Percentiles rank a stretch among this genome's conserved stretches.
These are phyloP conservation scores for rabbit (Oryctolagus cuniculus) DNA, from an alignment of 2,113 vertebrate species.

Conservation along the genomic window DNA sequence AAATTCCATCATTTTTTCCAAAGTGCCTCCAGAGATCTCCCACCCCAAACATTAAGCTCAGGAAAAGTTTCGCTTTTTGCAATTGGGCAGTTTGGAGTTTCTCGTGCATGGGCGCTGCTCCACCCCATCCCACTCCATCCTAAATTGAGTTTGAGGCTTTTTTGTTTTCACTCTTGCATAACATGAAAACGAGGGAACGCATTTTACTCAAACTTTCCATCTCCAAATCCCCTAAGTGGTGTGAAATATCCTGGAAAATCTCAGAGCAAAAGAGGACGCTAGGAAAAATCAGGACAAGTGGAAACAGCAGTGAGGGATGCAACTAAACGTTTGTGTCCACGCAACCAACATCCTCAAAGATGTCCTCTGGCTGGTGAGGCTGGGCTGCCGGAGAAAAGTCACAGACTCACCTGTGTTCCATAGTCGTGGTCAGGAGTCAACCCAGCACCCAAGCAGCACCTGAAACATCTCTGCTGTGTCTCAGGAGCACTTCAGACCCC, in stretches of 20 bases:
- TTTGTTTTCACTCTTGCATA: conserved; percentile 83
- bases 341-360: neutral
- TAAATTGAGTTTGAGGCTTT: conserved; percentile 82
- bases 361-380: neutral
- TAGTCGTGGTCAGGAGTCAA: neutral
- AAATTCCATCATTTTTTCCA: conserved; percentile 70
- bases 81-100: conserved; percentile 64
- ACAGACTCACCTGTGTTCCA: rapidly evolving
- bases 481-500: neutral
- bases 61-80: conserved; percentile 62
- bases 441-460: neutral
- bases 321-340: conserved; percentile 52
- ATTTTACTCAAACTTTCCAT: conserved; percentile 85
- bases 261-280: conserved; percentile 74
- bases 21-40: conserved; percentile 65
- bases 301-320: conserved; percentile 70
- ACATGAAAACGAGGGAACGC: conserved; percentile 78
- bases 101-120: conserved; percentile 58
- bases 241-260: conserved; percentile 84
- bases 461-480: neutral
- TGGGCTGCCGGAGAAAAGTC: neutral
- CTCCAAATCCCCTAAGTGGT: conserved; percentile 78
- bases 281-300: conserved; percentile 80
- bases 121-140: conserved; percentile 70
- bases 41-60: conserved; percentile 60